Percentiles rank a stretch among this genome's conserved stretches.
Evolutionary conservation across 2,888 invertebrate species (phyloP).

Genomic region (Lasioglossum vierecki): DNA sequence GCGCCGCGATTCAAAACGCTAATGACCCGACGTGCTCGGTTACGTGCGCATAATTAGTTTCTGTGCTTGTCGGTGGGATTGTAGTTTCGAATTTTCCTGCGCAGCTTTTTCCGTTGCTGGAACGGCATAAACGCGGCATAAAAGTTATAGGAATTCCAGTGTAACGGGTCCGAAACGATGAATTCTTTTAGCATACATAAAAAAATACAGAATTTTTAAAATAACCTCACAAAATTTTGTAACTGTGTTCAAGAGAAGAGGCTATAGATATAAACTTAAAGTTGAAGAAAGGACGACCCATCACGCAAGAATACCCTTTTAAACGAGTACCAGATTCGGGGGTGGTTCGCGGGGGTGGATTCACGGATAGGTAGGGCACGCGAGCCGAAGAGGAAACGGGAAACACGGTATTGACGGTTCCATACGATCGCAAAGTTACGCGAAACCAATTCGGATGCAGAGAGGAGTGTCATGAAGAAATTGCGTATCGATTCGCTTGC

Average conservation of each 20-base stretch:
- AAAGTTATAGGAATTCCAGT: not conserved
- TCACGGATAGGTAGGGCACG: not conserved
- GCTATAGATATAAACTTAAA: too few species aligned
- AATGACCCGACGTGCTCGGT: conserved; percentile 35
- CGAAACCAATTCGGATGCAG: not conserved
- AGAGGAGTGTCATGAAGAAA: not conserved
- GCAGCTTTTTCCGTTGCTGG: not conserved
- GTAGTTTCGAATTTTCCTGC: conserved; percentile 9
- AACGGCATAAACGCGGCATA: not conserved
- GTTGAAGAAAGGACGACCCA: not conserved
- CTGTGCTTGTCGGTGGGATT: not conserved
- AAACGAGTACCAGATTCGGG: not conserved
- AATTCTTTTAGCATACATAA: not conserved
- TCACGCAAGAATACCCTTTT: not conserved
- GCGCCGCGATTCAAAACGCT: conserved; percentile 44
- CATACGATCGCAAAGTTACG: too few species aligned
- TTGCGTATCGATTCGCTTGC: conserved; percentile 12
- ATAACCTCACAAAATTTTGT: not conserved
- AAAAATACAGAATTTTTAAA: not conserved
- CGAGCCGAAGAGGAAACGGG: not conserved
- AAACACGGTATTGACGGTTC: conserved; percentile 7
- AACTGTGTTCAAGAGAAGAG: not conserved
- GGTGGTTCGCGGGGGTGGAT: not conserved
- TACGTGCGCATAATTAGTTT: not conserved
- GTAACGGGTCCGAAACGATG: not conserved